These are phyloP conservation scores for Knipowitschia caucasica DNA, from an alignment of 2,797 vertebrate species.

Conservation along the genomic window DNA sequence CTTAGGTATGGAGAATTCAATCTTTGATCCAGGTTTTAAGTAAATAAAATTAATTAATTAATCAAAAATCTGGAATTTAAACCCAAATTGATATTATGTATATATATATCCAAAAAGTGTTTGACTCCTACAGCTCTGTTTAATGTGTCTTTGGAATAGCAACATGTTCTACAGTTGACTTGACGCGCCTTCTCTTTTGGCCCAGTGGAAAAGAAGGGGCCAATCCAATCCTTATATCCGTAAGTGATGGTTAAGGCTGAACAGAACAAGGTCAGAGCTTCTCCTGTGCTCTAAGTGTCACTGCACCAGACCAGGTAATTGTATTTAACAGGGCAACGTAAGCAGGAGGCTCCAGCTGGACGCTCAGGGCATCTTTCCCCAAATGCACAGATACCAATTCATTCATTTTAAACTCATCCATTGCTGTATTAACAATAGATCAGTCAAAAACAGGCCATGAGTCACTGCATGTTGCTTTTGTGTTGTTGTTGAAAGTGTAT, in stretches of 20 bases:
- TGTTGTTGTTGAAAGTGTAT: too few relatives aligned
- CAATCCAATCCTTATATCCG: conserved; percentile 7
- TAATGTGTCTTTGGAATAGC: too few relatives aligned
- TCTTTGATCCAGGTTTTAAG: too few relatives aligned
- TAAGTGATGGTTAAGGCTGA: conserved; percentile 33
- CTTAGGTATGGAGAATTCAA: too few relatives aligned
- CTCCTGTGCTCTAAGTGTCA: conserved; percentile 30
- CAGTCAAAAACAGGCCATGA: too few relatives aligned
- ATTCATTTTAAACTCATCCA: neutral
- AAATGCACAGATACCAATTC: conserved; percentile 10
- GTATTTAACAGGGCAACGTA: conserved; percentile 18
- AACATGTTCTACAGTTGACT: neutral
- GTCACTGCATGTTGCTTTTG: too few relatives aligned
- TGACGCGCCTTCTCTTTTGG: neutral
- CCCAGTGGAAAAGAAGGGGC: conserved; percentile 14
- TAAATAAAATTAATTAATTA: too few relatives aligned
- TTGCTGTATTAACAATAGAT: conserved; percentile 18
- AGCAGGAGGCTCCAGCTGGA: conserved; percentile 30
- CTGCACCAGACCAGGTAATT: conserved; percentile 29
- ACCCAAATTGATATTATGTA: too few relatives aligned
- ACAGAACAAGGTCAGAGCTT: conserved; percentile 4
- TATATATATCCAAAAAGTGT: too few relatives aligned
- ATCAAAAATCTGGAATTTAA: too few relatives aligned
- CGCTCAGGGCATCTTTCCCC: conserved; percentile 15
- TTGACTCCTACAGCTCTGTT: too few relatives aligned